Base-by-base conservation (phyloP, 2,113 vertebrate genomes). In the Danio rerio region DNA sequence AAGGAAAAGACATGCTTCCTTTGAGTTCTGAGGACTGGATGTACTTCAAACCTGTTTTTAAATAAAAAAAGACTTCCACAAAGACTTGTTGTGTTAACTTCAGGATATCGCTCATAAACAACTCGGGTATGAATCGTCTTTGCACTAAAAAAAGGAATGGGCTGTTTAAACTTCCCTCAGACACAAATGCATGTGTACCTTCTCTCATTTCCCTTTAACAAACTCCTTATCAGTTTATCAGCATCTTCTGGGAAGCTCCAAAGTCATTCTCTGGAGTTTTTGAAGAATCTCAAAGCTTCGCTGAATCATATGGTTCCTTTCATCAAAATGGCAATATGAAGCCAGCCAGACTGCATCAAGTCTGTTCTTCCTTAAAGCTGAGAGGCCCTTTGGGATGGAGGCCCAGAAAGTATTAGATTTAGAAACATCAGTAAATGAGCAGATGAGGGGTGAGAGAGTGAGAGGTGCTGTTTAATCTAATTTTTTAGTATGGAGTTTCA, bases 1-100 rank as follows among this genome's bases (percentile, higher is more conserved):
- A n/a, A n/a, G n/a, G n/a, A n/a, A 91, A 92, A 88, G 90, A 93
- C 88, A 90, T 90, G 77, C 85, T 90, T 76, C 31, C 86, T 84
- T 82, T 78, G 84, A 70, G 75, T 87, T 91, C 78, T 80, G 77
- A 85, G 84, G 81, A 77, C 69, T 88, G 85, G 58, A 83, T 76
- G 47, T 31, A 83, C 86, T 77, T 69, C 73, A 73, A 42, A 77
- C 84, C 66, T 79, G 82, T 69, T 40, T 72, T 13, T 15, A 78
- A 80, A n/a, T n/a, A n/a, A n/a, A n/a, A n/a, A n/a, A n/a, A 74
- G 58, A 20, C 75, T 9, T 9, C 43, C 50, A 68, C 61, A 42
- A 66, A 79, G 81, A 59, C 31, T 42, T 53, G 50, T 13, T 43
- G 7, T 68, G 2, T 50, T 52, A 12, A 59, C 53, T 58, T 6